Evolutionary conservation across 2,797 vertebrate genomes (phyloP), one percentile per base, ranked within the genome.

Genomic region (Muscicapa comitata): DNA sequence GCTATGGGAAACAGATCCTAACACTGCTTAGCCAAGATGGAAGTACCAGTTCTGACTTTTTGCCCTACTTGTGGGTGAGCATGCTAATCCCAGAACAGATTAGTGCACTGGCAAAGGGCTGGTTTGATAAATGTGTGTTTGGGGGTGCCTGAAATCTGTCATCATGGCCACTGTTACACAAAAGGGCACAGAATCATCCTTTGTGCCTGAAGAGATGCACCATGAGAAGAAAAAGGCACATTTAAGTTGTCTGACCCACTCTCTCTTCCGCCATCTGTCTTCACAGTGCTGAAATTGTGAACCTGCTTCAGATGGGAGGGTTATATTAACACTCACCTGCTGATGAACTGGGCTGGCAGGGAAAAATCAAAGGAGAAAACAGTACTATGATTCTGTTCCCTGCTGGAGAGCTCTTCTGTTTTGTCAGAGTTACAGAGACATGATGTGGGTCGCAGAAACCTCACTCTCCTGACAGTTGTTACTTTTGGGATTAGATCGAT

Each of bases 401-500:
- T 94, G 88, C 74, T 94, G 88, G 77, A 93, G 68, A 74, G 16
- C 55, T 84, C 76, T 48, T 58, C 62, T 92, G 2, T 48, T 77
- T 68, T 76, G 65, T 89, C 88, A 93, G 66, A 80, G 85, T 50
- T 50, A 9, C 43, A 73, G 57, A 80, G 61, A 78, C 68, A 63
- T 0, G 10, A 88, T 53, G 83, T 68, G 79, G 85, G 91, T 83
- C 28, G 5, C 79, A 90, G 75, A 35, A 73, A 82, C 29, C 65
- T 82, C 5, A 0, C 66, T 79, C 8, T 67, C 31, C 61, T 96
- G 96, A 86, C 95, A 82, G 94, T 54, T 95, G 83, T 88, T 93
- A 85, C 90, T 90, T 93, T 40, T 63, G 85, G 95, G 94, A 97
- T 97, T 97, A 95, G 88, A 95, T 94, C 33, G 0, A 94, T 92